phyloP scores from a whole-genome alignment of 2,888 invertebrate species.

The Drosophila kanekoi region DNA sequence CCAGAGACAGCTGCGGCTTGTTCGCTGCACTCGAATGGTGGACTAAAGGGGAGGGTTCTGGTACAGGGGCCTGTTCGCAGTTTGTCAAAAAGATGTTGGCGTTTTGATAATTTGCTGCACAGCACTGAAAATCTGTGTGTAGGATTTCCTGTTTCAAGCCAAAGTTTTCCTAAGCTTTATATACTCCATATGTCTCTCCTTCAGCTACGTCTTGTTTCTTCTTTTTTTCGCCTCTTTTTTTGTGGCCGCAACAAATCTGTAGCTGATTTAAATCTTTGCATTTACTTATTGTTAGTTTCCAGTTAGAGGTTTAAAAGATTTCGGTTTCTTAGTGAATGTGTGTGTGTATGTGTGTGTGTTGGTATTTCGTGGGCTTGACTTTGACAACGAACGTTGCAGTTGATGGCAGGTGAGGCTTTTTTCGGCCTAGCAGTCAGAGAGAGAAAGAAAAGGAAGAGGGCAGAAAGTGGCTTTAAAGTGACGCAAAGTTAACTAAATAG shows the following conservation, averaged over 20 bases:
- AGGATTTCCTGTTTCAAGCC: conserved; percentile 76
- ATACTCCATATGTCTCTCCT: conserved; percentile 36
- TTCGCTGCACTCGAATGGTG: conserved; percentile 24
- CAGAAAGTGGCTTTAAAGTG: not conserved
- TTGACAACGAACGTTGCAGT: conserved; percentile 50
- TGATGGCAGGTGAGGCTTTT: conserved; percentile 49
- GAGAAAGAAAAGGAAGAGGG: not conserved
- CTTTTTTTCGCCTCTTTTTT: conserved; percentile 7
- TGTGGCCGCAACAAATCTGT: conserved; percentile 62
- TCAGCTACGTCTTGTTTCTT: conserved; percentile 10
- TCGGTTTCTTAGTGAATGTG: conserved; percentile 16
- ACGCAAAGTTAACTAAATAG: not conserved
- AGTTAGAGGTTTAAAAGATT: conserved; percentile 66
- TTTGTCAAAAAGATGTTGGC: conserved; percentile 79
- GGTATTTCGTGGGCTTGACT: conserved; percentile 69
- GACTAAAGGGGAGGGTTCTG: conserved; percentile 2
- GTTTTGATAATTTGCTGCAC: conserved; percentile 78
- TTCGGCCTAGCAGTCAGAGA: conserved; percentile 4
- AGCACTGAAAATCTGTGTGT: conserved; percentile 59
- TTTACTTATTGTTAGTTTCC: conserved; percentile 75
- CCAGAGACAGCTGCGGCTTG: conserved; percentile 59
- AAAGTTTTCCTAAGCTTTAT: conserved; percentile 44
- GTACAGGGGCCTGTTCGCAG: conserved; percentile 61
- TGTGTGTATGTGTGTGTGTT: conserved; percentile 14
- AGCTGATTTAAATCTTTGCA: conserved; percentile 74